phyloP scores from a whole-genome alignment of 2,113 vertebrate species.

The Gobius niger region DNA sequence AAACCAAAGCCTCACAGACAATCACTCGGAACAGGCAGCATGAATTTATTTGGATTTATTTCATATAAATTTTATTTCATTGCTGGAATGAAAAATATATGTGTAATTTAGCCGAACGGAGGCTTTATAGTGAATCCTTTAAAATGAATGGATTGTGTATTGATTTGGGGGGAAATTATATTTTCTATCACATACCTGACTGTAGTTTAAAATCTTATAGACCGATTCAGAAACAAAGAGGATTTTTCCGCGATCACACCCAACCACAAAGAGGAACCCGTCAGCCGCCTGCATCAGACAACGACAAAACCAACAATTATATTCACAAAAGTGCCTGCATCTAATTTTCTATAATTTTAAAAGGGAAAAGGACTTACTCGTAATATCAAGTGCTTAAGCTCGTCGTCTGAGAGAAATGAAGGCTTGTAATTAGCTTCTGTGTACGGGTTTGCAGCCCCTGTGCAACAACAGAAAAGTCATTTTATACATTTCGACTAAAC shows the following conservation, averaged over 20 bases:
- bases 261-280: slow-evolving; percentile 98
- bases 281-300: slow-evolving; percentile 85
- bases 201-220: slow-evolving; percentile 99
- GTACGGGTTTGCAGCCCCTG: slow-evolving; percentile 95
- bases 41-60: too few species aligned
- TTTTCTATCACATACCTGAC: slow-evolving; percentile 79
- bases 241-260: slow-evolving; percentile 98
- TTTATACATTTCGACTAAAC: neutral
- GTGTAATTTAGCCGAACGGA: neutral
- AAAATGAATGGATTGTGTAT: too few species aligned
- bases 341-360: neutral
- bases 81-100: too few species aligned
- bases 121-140: neutral
- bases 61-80: too few species aligned
- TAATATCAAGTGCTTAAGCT: slow-evolving; percentile 97
- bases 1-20: neutral
- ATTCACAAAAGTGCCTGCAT: neutral
- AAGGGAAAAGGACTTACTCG: slow-evolving; percentile 79
- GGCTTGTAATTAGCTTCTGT: slow-evolving; percentile 99
- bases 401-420: slow-evolving; percentile 96
- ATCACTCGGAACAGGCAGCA: neutral
- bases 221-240: slow-evolving; percentile 98
- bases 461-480: slow-evolving; percentile 6
- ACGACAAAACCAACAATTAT: neutral
- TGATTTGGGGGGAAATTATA: neutral